Percentiles rank a stretch among this genome's conserved stretches.
Conservation (phyloP, 37 sponge, comb jelly and placozoan genomes). For the Bolinopsis microptera region DNA sequence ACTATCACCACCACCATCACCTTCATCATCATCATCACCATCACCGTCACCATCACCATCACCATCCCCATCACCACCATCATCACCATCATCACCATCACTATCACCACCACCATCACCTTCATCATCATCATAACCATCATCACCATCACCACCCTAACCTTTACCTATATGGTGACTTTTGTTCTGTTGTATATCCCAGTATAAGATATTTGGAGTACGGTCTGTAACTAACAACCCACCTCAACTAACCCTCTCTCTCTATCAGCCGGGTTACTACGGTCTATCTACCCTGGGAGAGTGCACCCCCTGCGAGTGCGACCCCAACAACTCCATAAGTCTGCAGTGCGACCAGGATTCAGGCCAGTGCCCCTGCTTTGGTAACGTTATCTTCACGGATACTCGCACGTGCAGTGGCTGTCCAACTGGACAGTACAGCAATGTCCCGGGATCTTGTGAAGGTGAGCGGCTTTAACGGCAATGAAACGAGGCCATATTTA, state of each 20-base stretch:
- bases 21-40: too few species aligned
- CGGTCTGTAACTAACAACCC: background rate
- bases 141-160: too few species aligned
- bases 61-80: background rate
- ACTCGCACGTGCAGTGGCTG: conserved; percentile 36
- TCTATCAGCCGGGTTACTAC: conserved; percentile 9
- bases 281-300: conserved; percentile 24
- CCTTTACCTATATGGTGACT: too few species aligned
- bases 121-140: too few species aligned
- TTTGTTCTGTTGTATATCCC: too few species aligned
- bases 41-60: background rate
- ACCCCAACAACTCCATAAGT: conserved; percentile 39
- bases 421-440: conserved; percentile 32
- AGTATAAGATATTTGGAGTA: too few species aligned
- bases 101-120: background rate
- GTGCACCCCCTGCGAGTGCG: conserved; percentile 12
- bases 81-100: background rate
- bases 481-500: background rate
- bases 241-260: background rate
- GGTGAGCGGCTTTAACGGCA: background rate
- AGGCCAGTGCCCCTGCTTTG: conserved; percentile 32
- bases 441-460: background rate
- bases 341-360: conserved; percentile 1
- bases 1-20: too few species aligned
- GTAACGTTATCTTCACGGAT: conserved; percentile 47